Base-by-base conservation (phyloP, 2,113 vertebrate species). In the Nesogale talazaci region DNA sequence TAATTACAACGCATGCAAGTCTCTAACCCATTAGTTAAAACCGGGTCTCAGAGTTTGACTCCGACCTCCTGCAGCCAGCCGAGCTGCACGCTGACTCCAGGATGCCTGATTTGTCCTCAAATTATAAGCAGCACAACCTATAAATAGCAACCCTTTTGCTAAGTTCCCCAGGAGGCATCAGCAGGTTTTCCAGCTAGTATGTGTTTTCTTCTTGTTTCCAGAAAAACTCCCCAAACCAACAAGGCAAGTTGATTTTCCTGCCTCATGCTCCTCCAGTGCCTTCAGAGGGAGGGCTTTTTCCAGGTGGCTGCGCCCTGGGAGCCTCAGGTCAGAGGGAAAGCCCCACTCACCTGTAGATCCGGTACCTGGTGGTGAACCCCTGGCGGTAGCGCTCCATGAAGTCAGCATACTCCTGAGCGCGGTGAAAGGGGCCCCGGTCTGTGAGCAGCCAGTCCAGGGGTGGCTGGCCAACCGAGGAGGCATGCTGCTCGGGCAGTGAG, bases 311-410 rank as follows among this genome's bases (percentile, higher is more conserved):
- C 2, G 31, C 19, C 2, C 3, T 65, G 9, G 10, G 38, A 23
- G 8, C 25, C 19, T 61, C 15, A 65, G 46, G 6, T 46, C n/a
- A 27, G 0, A 1, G 31, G 6, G 22, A 22, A 27, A 9, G 34
- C 77, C 57, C 77, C 85, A 85, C 97, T 98, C 96, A 99, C 99
- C 99, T 99, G 98, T 99, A 99, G 97, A 99, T 99, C 98, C 99
- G 99, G 97, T 99, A 99, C 97, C 99, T 99, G 97, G 99, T 99
- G 97, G 99, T 99, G 98, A 99, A 99, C 87, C 99, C 99, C 96
- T 99, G 99, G 87, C 99, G 99, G 97, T 99, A 99, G 77, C 99
- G 98, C 96, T 99, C 99, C 97, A 98, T 98, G 97, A 99, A 99
- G 96, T 99, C 99, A 0, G 98, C 98, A 89, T 99, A 99, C 96